Evolutionary conservation across 2,888 invertebrate species (phyloP).

Genomic region (Thecophora atra): DNA sequence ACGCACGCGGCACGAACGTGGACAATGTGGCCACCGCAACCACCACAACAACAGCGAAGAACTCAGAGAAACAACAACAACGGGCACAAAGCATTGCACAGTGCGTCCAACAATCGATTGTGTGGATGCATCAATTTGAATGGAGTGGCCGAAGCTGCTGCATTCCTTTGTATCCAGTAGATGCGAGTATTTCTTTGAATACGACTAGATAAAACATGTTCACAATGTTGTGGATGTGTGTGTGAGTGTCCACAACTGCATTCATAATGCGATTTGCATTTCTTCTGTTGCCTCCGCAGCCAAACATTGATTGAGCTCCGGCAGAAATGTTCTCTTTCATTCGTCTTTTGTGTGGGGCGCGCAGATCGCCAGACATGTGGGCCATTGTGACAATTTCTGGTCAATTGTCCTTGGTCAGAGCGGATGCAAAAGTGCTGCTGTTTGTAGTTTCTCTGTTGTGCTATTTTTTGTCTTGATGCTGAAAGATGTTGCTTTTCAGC

Average conservation of each 20-base stretch:
- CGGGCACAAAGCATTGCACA: neutral
- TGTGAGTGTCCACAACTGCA: conserved; percentile 51
- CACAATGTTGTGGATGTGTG: conserved; percentile 1
- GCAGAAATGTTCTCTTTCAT: neutral
- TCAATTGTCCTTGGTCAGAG: conserved; percentile 19
- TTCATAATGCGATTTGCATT: conserved; percentile 63
- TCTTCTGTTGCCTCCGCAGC: neutral
- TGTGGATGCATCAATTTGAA: neutral
- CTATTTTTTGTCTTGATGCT: neutral
- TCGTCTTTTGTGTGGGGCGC: neutral
- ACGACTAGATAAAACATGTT: neutral
- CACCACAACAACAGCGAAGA: neutral
- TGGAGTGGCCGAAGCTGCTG: neutral
- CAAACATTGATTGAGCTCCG: conserved; percentile 11
- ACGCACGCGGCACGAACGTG: conserved; percentile 26
- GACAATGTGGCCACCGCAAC: neutral
- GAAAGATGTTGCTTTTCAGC: conserved; percentile 1
- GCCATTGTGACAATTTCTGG: conserved; percentile 12
- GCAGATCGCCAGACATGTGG: neutral
- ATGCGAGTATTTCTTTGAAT: too few species aligned
- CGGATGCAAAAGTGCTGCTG: conserved; percentile 11
- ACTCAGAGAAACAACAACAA: neutral
- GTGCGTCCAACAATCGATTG: neutral
- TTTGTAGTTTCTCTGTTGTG: neutral
- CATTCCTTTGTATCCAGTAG: conserved; percentile 6